Evolutionary conservation across 2,113 vertebrate genomes (phyloP).

Genomic region (Labeo catla): DNA sequence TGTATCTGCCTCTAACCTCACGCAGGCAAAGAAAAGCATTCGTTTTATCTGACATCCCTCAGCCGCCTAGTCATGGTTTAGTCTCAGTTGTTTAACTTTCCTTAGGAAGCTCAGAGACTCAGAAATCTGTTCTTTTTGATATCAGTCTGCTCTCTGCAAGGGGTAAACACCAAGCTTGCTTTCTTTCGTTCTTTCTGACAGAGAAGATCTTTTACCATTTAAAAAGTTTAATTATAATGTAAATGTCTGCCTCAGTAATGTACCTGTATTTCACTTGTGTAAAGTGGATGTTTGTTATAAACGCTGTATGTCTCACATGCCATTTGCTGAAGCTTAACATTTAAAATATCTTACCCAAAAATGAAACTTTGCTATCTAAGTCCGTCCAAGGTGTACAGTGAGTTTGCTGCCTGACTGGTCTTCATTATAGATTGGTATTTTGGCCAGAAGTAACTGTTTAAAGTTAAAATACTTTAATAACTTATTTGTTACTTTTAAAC

Average conservation of each 20-base stretch:
- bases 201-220: neutral
- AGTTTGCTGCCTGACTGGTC: neutral
- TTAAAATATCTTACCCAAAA: too few species aligned
- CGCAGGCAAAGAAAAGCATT: neutral
- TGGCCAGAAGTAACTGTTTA: neutral
- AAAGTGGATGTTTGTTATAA: neutral
- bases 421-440: neutral
- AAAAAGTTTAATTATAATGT: neutral
- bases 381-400: neutral
- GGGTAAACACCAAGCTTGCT: slow-evolving; percentile 6
- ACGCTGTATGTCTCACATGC: neutral
- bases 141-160: neutral
- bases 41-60: slow-evolving; percentile 26
- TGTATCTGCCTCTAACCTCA: neutral
- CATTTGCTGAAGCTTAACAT: neutral
- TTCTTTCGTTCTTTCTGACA: neutral
- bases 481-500: neutral
- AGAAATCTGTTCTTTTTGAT: neutral
- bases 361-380: neutral
- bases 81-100: slow-evolving; percentile 43
- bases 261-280: neutral
- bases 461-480: neutral
- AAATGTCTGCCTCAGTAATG: neutral
- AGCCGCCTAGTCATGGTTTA: slow-evolving; percentile 24
- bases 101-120: slow-evolving; percentile 9